phyloP scores from a whole-genome alignment of 2,888 invertebrate genomes.

The Cataglyphis cursor region DNA sequence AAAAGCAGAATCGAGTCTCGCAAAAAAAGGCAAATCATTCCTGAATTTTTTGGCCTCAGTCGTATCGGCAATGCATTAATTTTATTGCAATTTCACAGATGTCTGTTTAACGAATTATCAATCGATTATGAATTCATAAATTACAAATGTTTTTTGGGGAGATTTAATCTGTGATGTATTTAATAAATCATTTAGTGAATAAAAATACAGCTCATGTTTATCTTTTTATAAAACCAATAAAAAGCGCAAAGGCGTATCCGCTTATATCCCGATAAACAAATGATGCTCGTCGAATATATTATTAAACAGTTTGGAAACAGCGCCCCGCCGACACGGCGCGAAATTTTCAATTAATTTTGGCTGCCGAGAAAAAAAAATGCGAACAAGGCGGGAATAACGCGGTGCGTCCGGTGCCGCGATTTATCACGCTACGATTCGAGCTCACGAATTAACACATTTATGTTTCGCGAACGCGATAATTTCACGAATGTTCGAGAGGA shows the following conservation, averaged over 20 bases:
- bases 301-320: conserved; percentile 59
- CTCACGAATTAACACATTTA: conserved; percentile 76
- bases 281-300: conserved; percentile 26
- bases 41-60: conserved; percentile 6
- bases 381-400: conserved; percentile 80
- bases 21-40: conserved; percentile 10
- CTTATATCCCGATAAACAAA: conserved; percentile 9
- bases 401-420: conserved; percentile 77
- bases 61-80: conserved; percentile 30
- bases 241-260: not conserved
- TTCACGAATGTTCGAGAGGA: conserved; percentile 74
- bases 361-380: conserved; percentile 75
- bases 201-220: conserved; percentile 12
- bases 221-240: conserved; percentile 10
- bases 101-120: conserved; percentile 21
- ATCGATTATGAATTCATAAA: not conserved
- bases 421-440: conserved; percentile 69
- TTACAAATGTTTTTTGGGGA: conserved; percentile 7
- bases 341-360: conserved; percentile 83
- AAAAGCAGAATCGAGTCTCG: conserved; percentile 21
- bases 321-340: conserved; percentile 65
- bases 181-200: conserved; percentile 20
- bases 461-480: conserved; percentile 76
- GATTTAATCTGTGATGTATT: not conserved
- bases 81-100: conserved; percentile 44